These are phyloP conservation scores for Physocephala rufipes DNA, from an alignment of 2,888 invertebrate species.

Conservation along the genomic window DNA sequence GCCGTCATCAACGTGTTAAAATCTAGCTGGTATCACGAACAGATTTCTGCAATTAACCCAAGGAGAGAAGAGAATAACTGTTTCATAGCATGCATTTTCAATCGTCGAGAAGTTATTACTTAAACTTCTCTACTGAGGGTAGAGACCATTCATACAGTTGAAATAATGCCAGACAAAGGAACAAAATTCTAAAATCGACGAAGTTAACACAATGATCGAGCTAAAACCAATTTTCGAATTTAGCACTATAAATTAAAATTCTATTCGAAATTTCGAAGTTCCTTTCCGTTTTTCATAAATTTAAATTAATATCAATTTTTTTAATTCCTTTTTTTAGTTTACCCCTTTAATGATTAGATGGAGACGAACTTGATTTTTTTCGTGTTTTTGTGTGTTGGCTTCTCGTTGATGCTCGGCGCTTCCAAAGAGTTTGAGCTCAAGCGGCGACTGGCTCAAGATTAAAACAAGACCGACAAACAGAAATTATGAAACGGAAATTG, in stretches of 20 bases:
- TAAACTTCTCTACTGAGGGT: not conserved
- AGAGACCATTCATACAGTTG: not conserved
- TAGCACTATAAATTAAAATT: constrained; percentile 56
- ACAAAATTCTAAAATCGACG: not conserved
- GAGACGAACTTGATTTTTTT: constrained; percentile 60
- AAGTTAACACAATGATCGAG: constrained; percentile 51
- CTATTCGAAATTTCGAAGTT: constrained; percentile 54
- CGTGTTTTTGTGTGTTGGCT: constrained; percentile 45
- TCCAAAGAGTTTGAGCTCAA: not conserved
- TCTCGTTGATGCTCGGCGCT: no score
- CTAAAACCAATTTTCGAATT: constrained; percentile 56
- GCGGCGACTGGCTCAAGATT: constrained; percentile 45
- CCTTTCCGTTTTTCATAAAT: constrained; percentile 64
- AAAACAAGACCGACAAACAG: constrained; percentile 39
- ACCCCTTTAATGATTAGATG: constrained; percentile 42
- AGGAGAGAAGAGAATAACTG: not conserved
- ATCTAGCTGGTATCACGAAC: no score
- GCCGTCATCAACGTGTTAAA: no score
- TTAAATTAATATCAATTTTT: constrained; percentile 64
- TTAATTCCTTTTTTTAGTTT: constrained; percentile 13
- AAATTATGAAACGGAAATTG: constrained; percentile 50
- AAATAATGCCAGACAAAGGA: no score
- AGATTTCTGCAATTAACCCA: no score
- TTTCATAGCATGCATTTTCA: not conserved
- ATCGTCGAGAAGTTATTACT: not conserved